A percentile compares a stretch with the other conserved stretches of the same genome.
phyloP scores from a whole-genome alignment of 2,113 vertebrate species.

The Opisthocomus hoazin region DNA sequence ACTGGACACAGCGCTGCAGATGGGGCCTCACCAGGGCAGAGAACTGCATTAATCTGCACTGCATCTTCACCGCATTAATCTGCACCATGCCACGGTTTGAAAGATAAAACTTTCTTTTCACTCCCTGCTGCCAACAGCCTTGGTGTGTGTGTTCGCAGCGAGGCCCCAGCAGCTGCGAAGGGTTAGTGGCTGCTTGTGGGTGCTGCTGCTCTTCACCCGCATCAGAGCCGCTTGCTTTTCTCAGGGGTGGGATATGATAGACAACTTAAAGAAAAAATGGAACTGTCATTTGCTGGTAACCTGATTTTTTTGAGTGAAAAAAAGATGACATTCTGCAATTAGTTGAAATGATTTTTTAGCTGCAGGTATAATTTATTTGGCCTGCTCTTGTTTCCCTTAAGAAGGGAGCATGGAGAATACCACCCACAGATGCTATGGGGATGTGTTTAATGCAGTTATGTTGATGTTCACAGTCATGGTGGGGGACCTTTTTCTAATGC shows the following conservation, averaged over 20 bases:
- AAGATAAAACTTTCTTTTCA: background rate
- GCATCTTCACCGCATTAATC: no score
- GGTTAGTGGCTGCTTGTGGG: background rate
- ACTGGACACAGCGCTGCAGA: no score
- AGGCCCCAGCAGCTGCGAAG: background rate
- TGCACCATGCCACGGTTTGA: accelerated
- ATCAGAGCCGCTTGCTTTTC: background rate
- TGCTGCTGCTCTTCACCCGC: background rate
- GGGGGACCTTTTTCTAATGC: accelerated
- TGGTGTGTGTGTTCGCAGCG: background rate
- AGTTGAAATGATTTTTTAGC: background rate
- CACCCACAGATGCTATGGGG: background rate
- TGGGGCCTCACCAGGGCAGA: no score
- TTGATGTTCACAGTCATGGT: background rate
- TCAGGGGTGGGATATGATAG: background rate
- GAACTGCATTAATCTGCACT: no score
- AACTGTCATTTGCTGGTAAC: background rate
- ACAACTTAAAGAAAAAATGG: background rate
- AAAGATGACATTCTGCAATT: background rate
- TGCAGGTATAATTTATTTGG: background rate
- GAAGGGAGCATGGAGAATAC: background rate
- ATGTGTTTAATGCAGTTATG: background rate
- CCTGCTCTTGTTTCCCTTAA: background rate
- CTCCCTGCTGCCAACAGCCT: background rate
- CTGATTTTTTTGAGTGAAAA: background rate